Evolutionary conservation across 2,797 vertebrate species (phyloP), one percentile per base, ranked within the genome.

Genomic region (Premnoplex brunnescens): DNA sequence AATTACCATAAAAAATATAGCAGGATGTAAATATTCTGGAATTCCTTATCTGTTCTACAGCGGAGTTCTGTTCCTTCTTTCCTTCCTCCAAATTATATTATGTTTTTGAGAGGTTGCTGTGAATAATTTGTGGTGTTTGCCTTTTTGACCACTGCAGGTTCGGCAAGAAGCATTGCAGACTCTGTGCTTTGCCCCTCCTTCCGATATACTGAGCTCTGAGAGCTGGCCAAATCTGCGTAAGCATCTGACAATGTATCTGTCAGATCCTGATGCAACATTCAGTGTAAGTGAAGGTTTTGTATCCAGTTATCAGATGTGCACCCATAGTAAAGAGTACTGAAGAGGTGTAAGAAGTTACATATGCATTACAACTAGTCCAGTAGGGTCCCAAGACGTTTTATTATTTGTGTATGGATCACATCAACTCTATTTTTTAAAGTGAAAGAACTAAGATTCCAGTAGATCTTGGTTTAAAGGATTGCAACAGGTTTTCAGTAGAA

Each of bases 131-230:
- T 75, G 34, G 24, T 85, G 55, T 73, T 88, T 69, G 14, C 46
- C 51, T 73, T 51, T 48, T 63, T 80, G 73, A 20, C 67, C 19
- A 34, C 62, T 94, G 14, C 81, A 99, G 99, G 98, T 99, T 85
- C 98, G 99, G 11, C 98, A 98, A 81, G 98, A 99, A 93, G 99
- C 99, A 16, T 97, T 99, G 83, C 98, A 98, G 95, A 98, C 91
- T 0, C 97, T 99, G 23, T 99, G 98, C 94, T 98, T 98, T 37
- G 98, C 99, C 23, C 98, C 99, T 26, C 98, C 98, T 0, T 99
- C 99, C 14, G 99, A 99, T 41, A 97, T 99, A n/a, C 96, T 99
- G 89, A 99, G 98, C 96, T 99, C 98, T 85, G 99, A 99, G 96
- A 98, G 98, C 66, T 99, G 99, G 99, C 98, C 97, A 72, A 95